Percentiles rank a stretch among this genome's conserved stretches.
Conservation (phyloP, 2,888 invertebrate species). For the Cerastoderma edule region DNA sequence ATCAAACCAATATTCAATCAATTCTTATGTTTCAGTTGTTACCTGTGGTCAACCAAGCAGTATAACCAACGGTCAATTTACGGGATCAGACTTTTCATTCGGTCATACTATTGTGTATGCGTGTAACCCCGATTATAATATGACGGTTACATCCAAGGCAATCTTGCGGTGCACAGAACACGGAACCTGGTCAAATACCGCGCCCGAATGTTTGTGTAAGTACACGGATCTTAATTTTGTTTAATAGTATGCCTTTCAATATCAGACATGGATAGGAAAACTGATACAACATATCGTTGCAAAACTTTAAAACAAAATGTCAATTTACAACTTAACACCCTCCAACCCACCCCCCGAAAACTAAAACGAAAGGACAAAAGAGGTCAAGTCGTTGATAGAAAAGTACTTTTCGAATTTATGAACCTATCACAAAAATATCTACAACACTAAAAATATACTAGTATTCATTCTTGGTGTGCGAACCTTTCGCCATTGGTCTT, state of each 20-base stretch:
- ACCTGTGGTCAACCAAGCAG: neutral
- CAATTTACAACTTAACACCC: neutral
- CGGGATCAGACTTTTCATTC: neutral
- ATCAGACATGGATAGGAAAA: neutral
- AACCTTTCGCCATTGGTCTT: too few relatives aligned
- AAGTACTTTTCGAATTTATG: too few relatives aligned
- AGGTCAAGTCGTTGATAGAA: too few relatives aligned
- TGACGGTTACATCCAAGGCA: neutral
- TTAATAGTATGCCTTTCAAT: neutral
- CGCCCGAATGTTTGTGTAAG: neutral
- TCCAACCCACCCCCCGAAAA: too few relatives aligned
- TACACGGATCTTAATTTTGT: neutral
- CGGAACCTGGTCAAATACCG: neutral
- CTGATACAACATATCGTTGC: neutral
- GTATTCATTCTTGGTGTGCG: too few relatives aligned
- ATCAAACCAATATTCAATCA: neutral
- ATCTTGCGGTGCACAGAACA: neutral
- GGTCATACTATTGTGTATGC: neutral
- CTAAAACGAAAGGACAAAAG: too few relatives aligned
- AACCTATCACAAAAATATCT: too few relatives aligned
- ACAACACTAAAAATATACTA: too few relatives aligned
- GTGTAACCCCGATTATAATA: neutral
- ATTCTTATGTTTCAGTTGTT: neutral
- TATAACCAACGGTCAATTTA: neutral
- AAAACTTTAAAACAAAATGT: neutral